Percentiles rank a stretch among this genome's conserved stretches.
These are phyloP conservation scores for Coronaproctus castanopsis DNA, from an alignment of 2,888 invertebrate genomes.

Conservation along the genomic window DNA sequence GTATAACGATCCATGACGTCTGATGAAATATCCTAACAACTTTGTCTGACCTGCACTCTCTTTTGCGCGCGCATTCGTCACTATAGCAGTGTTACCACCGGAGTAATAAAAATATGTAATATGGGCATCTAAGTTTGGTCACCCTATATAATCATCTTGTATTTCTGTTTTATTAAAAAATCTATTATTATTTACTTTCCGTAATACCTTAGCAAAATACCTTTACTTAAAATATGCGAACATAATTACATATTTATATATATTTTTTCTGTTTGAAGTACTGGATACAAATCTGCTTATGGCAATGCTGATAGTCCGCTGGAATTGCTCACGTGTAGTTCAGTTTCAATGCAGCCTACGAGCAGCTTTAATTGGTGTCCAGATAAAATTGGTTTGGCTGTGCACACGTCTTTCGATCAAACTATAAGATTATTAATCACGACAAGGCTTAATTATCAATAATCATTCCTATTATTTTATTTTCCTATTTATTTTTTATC, in stretches of 20 bases:
- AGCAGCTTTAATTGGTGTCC: slow-evolving; percentile 79
- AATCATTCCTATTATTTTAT: slow-evolving; percentile 17
- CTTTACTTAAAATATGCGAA: not conserved
- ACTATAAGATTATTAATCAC: slow-evolving; percentile 63
- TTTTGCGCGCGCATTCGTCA: too few species aligned
- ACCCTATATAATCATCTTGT: too few species aligned
- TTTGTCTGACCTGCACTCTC: too few species aligned
- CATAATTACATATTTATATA: too few species aligned
- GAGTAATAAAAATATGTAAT: too few species aligned
- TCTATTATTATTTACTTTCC: too few species aligned
- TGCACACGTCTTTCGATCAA: slow-evolving; percentile 84
- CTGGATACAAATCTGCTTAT: not conserved
- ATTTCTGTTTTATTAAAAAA: too few species aligned
- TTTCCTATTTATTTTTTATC: not conserved
- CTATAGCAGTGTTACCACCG: too few species aligned
- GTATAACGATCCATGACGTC: too few species aligned
- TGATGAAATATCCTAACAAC: too few species aligned
- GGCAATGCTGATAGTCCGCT: slow-evolving; percentile 28
- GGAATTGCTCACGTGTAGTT: slow-evolving; percentile 48
- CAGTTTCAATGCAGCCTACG: slow-evolving; percentile 69
- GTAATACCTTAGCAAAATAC: not conserved
- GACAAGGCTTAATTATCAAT: slow-evolving; percentile 62
- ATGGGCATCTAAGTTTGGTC: too few species aligned
- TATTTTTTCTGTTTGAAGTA: not conserved
- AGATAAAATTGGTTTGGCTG: slow-evolving; percentile 69